Evolutionary conservation across 2,888 invertebrate species (phyloP), one percentile per base, ranked within the genome.

Genomic region (Erebia palarica): DNA sequence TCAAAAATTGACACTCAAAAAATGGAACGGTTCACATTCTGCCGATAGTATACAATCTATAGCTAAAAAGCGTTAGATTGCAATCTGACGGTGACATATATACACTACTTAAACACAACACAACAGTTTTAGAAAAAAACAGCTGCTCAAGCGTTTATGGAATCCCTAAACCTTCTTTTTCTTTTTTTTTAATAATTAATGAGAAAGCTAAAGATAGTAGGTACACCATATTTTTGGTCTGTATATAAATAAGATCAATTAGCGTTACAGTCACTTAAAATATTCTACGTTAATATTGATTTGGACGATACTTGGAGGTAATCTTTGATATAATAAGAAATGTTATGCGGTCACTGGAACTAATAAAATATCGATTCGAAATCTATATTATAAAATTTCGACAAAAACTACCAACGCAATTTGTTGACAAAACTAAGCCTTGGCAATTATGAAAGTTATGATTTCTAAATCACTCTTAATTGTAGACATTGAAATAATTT

Each of bases 381-480:
- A 67, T 67, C 67, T 49, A 49, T 59, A 57, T 55, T 67, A 55
- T 53, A 65, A 65, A 57, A 57, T 65, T 65, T 57, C 65, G 36
- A 36, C 59, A 67, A 67, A 66, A 67, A 67, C 21, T 11, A 21
- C 49, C 57, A 21, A 67, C 58, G 67, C 49, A 67, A 67, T 57
- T 49, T 18, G 27, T 57, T 58, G 47, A 21, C 67, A 47, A 67
- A 67, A 63, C 49, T 63, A 59, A 67, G 67, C 67, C 67, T 67
- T 67, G 67, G 59, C 36, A 67, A 67, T 67, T 67, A 67, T 59
- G 67, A 67, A 67, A 67, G 67, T 67, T 59, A 58, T 67, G 67
- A 67, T 67, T 67, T 67, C 67, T 47, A 57, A 66, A 66, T 58
- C 47, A 66, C 47, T 66, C 14, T 59, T 67, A 67, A 67, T 67